A percentile compares a stretch with the other conserved stretches of the same genome.
Evolutionary conservation across 35 echinoderm and acorn worm species (phyloP).

Genomic region (Apostichopus californicus): DNA sequence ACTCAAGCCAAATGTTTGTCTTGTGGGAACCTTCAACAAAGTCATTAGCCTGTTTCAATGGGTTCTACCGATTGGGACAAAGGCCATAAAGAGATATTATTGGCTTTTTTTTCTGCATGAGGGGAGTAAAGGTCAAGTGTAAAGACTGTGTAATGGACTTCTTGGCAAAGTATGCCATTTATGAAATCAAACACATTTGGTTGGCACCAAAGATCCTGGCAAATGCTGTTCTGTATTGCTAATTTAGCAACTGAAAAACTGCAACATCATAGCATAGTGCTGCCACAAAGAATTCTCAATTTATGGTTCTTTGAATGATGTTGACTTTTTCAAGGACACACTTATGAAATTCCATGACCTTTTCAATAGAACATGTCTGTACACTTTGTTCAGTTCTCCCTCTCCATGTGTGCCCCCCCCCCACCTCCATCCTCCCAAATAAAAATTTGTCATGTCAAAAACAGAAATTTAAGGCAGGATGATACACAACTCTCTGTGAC

Average conservation of each 20-base stretch:
- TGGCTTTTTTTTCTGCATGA: not conserved
- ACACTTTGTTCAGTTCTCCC: no score
- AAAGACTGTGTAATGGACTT: not conserved
- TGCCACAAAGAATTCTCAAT: no score
- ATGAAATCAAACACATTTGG: not conserved
- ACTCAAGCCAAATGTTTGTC: slow-evolving; percentile 25
- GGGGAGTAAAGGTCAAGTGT: slow-evolving; percentile 12
- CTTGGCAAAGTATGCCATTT: not conserved
- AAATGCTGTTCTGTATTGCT: no score
- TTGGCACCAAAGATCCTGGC: not conserved
- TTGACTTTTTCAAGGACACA: no score
- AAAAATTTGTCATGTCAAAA: not conserved
- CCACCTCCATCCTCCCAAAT: not conserved
- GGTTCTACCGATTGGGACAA: not conserved
- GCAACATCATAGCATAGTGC: no score
- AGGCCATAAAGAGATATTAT: slow-evolving; percentile 1
- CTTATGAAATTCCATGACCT: no score
- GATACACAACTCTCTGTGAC: no score
- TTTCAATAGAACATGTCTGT: no score
- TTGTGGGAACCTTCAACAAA: slow-evolving; percentile 7
- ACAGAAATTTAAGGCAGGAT: not conserved
- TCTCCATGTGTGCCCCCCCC: not conserved
- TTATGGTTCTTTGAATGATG: no score
- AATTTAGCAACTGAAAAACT: no score
- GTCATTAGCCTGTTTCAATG: slow-evolving; percentile 11